phyloP scores from a whole-genome alignment of 2,797 vertebrate genomes.

The Peromyscus eremicus region DNA sequence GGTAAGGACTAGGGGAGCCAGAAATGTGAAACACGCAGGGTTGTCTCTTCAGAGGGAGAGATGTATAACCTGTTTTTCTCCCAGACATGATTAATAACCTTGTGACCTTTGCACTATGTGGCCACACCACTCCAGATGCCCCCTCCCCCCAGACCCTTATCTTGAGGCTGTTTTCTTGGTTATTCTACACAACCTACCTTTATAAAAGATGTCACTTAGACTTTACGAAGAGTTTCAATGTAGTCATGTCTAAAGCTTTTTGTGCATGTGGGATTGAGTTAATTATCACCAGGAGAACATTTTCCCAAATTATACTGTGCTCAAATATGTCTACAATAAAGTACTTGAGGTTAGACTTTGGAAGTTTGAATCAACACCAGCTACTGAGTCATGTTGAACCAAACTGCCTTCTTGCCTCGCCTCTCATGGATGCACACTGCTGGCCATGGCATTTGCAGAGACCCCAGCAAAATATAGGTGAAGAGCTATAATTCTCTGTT shows the following conservation, averaged over 20 bases:
- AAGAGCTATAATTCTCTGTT: neutral
- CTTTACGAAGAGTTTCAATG: neutral
- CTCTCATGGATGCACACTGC: neutral
- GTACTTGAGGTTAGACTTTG: neutral
- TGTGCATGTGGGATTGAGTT: neutral
- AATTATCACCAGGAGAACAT: neutral
- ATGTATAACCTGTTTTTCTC: neutral
- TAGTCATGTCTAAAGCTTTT: neutral
- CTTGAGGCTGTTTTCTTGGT: neutral
- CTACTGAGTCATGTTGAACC: neutral
- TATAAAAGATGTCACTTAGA: neutral
- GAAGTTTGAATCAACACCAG: neutral
- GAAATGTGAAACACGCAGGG: neutral
- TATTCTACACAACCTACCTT: neutral
- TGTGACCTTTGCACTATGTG: neutral
- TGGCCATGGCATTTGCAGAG: neutral
- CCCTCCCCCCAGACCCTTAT: neutral
- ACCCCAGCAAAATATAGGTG: neutral
- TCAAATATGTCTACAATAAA: neutral
- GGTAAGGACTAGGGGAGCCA: neutral
- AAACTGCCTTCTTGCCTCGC: neutral
- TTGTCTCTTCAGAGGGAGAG: neutral
- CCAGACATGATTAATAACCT: neutral
- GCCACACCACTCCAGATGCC: neutral
- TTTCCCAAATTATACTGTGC: neutral